Percentiles rank a stretch among this genome's conserved stretches.
Evolutionary conservation across 2,797 vertebrate species (phyloP).

Genomic region (Rhinella marina): DNA sequence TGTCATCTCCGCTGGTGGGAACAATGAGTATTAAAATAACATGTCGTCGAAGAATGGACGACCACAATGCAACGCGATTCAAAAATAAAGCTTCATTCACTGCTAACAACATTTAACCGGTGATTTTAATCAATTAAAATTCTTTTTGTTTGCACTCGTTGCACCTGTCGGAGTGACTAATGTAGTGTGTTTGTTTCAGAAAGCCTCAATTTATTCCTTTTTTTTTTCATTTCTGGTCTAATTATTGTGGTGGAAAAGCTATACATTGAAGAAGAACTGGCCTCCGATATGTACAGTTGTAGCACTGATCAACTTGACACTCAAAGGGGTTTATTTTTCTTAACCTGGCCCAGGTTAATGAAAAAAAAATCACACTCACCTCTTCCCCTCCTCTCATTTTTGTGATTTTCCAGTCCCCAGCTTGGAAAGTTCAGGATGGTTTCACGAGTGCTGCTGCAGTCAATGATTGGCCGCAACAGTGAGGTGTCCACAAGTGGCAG

Average conservation of each 20-base stretch:
- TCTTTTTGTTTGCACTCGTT: neutral
- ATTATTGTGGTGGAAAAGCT: neutral
- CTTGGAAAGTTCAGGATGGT: no score
- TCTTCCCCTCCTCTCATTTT: no score
- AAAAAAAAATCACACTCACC: no score
- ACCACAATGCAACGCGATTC: no score
- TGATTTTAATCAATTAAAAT: constrained; percentile 16
- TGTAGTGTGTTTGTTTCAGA: neutral
- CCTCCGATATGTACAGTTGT: no score
- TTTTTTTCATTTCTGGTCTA: neutral
- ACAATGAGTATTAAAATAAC: neutral
- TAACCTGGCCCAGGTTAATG: no score
- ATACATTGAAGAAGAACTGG: neutral
- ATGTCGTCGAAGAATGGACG: neutral
- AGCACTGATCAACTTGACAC: no score
- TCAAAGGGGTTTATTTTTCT: no score
- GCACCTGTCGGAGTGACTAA: neutral
- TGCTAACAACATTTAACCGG: neutral
- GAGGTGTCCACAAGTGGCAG: no score
- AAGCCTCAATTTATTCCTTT: neutral
- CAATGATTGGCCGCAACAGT: no score
- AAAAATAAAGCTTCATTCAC: neutral
- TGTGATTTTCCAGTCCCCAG: no score
- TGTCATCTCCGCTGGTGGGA: neutral
- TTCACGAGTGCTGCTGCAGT: no score